Conservation (phyloP, 2,888 invertebrate genomes). For the Drosophila dives region DNA sequence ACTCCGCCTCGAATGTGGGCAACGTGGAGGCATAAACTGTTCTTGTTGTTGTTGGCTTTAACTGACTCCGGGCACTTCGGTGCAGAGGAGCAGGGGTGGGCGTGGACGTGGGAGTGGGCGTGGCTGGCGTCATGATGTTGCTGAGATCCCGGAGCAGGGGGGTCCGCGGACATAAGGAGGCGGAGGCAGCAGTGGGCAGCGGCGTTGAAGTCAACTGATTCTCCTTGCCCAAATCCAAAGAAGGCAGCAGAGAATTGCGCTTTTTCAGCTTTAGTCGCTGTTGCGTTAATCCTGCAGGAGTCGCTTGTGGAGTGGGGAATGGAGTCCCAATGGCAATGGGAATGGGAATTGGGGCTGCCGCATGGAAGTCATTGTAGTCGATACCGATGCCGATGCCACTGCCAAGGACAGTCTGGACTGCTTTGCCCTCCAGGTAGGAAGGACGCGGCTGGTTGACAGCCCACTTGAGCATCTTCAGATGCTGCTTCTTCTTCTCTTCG, state of each 20-base stretch:
- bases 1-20: constrained; percentile 84
- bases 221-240: constrained; percentile 68
- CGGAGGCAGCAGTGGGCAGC: constrained; percentile 47
- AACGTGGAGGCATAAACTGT: constrained; percentile 79
- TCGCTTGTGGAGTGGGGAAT: constrained; percentile 2
- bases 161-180: constrained; percentile 11
- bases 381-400: constrained; percentile 2
- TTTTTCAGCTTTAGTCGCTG: constrained; percentile 38
- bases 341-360: constrained; percentile 2
- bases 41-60: neutral
- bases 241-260: constrained; percentile 52
- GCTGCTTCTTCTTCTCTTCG: constrained; percentile 1
- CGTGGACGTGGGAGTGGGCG: neutral
- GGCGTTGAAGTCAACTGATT: constrained; percentile 83
- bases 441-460: constrained; percentile 82
- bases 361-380: constrained; percentile 27
- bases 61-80: neutral
- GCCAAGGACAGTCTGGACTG: neutral
- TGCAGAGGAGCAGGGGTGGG: neutral
- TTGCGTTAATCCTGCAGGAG: neutral
- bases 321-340: neutral
- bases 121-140: constrained; percentile 62
- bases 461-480: constrained; percentile 82
- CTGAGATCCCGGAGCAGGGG: constrained; percentile 77
- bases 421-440: constrained; percentile 65